phyloP scores from a whole-genome alignment of 1,140 invertebrate genomes.

The Phortica variegata region DNA sequence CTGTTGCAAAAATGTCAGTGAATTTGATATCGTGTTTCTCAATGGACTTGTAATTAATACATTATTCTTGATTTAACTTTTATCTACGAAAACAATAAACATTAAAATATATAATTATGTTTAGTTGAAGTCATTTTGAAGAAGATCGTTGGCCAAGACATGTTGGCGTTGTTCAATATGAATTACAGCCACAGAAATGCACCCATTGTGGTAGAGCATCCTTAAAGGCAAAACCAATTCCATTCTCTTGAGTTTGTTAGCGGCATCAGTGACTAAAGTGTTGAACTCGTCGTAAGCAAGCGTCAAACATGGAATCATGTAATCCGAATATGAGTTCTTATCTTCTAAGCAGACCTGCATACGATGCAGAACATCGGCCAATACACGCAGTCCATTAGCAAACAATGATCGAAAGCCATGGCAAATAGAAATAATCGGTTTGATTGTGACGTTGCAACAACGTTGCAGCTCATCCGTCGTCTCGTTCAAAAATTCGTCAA shows the following conservation, averaged over 20 bases:
- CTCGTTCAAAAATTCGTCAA: slow-evolving; percentile 18
- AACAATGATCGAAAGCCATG: slow-evolving; percentile 10
- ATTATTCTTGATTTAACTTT: neutral
- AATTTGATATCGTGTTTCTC: slow-evolving; percentile 32
- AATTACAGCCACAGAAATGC: slow-evolving; percentile 22
- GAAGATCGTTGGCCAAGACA: slow-evolving; percentile 1
- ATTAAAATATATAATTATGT: neutral
- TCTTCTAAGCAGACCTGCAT: slow-evolving; percentile 22
- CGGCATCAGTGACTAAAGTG: slow-evolving; percentile 10
- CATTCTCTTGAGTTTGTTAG: slow-evolving; percentile 9
- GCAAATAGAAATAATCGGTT: slow-evolving; percentile 19
- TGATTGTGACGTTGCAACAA: slow-evolving; percentile 27
- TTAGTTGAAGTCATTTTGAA: neutral
- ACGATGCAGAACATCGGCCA: slow-evolving; percentile 16
- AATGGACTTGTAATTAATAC: slow-evolving; percentile 10
- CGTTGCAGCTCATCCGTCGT: slow-evolving; percentile 15
- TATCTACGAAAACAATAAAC: neutral
- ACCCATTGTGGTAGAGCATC: slow-evolving; percentile 24
- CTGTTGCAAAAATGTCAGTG: slow-evolving; percentile 26
- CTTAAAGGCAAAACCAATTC: slow-evolving; percentile 16
- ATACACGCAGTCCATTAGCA: slow-evolving; percentile 6
- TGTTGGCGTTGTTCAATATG: slow-evolving; percentile 13
- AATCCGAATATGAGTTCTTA: slow-evolving; percentile 9
- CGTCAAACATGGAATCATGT: slow-evolving; percentile 13
- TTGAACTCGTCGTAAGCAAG: slow-evolving; percentile 13